A percentile compares a stretch with the other conserved stretches of the same genome.
phyloP scores from a whole-genome alignment of 2,888 invertebrate genomes.

The Morpho deidamia region DNA sequence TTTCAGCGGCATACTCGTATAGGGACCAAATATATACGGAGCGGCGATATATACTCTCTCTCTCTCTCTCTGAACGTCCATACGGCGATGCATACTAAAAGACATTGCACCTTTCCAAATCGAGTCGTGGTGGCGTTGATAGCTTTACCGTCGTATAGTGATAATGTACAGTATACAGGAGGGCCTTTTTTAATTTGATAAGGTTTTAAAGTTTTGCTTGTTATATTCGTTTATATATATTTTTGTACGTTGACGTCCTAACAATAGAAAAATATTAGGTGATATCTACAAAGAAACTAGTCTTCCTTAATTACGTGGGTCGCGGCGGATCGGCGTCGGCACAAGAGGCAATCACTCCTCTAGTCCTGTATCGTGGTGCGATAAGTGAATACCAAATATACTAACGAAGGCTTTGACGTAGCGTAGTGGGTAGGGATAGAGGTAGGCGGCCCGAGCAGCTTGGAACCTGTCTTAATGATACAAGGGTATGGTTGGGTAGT shows the following conservation, averaged over 20 bases:
- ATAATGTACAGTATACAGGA: slow-evolving; percentile 62
- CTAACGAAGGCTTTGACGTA: slow-evolving; percentile 70
- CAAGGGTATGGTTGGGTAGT: slow-evolving; percentile 68
- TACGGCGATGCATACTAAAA: slow-evolving; percentile 48
- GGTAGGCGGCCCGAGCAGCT: slow-evolving; percentile 61
- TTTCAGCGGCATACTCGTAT: slow-evolving; percentile 29
- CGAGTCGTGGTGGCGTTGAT: slow-evolving; percentile 38
- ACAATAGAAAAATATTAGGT: slow-evolving; percentile 68
- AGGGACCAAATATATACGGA: slow-evolving; percentile 39
- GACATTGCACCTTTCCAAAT: slow-evolving; percentile 56
- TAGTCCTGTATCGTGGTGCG: slow-evolving; percentile 77
- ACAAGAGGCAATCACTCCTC: slow-evolving; percentile 75
- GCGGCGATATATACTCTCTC: slow-evolving; percentile 17
- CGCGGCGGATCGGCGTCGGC: slow-evolving; percentile 48
- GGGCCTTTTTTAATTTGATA: slow-evolving; percentile 69
- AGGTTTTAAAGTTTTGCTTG: slow-evolving; percentile 64
- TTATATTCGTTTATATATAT: slow-evolving; percentile 71
- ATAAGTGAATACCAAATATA: slow-evolving; percentile 75
- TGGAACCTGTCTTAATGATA: slow-evolving; percentile 56
- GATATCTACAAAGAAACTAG: slow-evolving; percentile 75
- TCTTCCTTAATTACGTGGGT: slow-evolving; percentile 70
- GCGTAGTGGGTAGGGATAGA: slow-evolving; percentile 47
- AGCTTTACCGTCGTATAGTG: slow-evolving; percentile 48
- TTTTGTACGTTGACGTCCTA: slow-evolving; percentile 63
- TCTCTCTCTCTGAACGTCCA: slow-evolving; percentile 24